Evolutionary conservation across 2,888 invertebrate species (phyloP), one percentile per base, ranked within the genome.

Genomic region (Lydus trimaculatus): DNA sequence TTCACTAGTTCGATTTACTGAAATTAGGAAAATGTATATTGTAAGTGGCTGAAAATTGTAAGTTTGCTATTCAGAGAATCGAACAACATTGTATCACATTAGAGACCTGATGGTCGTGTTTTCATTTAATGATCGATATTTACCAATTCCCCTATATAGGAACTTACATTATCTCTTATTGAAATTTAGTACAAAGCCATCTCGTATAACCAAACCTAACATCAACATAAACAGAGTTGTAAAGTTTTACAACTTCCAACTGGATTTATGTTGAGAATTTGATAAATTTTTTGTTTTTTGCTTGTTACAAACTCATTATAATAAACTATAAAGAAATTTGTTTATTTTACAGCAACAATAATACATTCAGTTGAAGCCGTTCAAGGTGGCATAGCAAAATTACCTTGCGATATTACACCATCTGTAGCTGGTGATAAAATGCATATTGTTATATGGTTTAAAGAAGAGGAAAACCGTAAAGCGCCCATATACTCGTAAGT

Each of bases 391-490:
- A 85, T 86, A 61, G 90, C 89, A 59, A 88, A 88, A 80, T 84
- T 90, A 71, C 89, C 90, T 8, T 90, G 90, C 81, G 89, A 90
- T 83, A 87, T 90, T 70, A 86, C 87, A 63, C 88, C 89, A 20
- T 86, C 88, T 17, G 80, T 87, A 61, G 80, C 85, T 11, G 88
- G 87, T 65, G 90, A 90, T 84, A 87, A 87, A 80, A 88, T 89
- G 76, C 86, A 87, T 78, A 87, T 90, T 77, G 89, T 90, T 79
- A 89, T 90, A 77, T 90, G 90, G 90, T 90, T 88, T 84, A 89
- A 89, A 81, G 89, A 89, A 73, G 87, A 87, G 43, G 86, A 86
- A 65, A 87, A 87, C 63, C 84, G 86, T 69, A 86, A 86, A 72
- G 84, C 86, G 43, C 89, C 90, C 67, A 90, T 90, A 79, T 90